Conservation (phyloP, 2,888 invertebrate genomes). For the Ennomos quercinarius region DNA sequence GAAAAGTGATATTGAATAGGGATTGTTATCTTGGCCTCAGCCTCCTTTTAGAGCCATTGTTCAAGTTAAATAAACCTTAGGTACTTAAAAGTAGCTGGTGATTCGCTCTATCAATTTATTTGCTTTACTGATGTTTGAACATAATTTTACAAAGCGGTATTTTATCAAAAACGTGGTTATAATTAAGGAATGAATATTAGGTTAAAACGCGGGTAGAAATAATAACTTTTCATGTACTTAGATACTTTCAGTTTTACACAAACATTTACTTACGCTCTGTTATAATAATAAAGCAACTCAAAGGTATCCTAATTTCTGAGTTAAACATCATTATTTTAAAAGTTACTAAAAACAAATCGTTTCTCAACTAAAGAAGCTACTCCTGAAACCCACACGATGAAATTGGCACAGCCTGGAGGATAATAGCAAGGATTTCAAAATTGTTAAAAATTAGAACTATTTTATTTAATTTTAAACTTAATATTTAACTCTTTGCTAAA, state of each 20-base stretch:
- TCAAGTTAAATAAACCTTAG: not conserved
- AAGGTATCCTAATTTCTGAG: not conserved
- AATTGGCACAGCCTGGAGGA: not conserved
- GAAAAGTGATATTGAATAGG: constrained; percentile 19
- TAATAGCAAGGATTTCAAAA: too few relatives aligned
- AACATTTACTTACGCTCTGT: too few relatives aligned
- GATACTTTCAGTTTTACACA: not conserved
- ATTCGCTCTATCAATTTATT: not conserved
- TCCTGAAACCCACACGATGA: not conserved
- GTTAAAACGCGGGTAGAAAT: not conserved
- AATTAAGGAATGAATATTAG: too few relatives aligned
- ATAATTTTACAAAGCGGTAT: too few relatives aligned
- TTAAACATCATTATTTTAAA: not conserved
- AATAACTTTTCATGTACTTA: not conserved
- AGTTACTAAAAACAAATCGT: constrained; percentile 8
- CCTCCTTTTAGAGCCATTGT: not conserved
- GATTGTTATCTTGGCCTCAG: constrained; percentile 6
- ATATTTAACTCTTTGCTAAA: too few relatives aligned
- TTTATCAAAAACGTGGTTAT: too few relatives aligned
- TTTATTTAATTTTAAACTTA: too few relatives aligned
- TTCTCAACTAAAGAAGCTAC: not conserved
- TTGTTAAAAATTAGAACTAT: too few relatives aligned
- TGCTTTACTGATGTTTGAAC: not conserved
- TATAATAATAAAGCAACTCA: not conserved
- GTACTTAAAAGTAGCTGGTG: not conserved